A percentile compares a stretch with the other conserved stretches of the same genome.
Evolutionary conservation across 2,797 vertebrate genomes (phyloP).

Genomic region (Acanthiza pusilla): DNA sequence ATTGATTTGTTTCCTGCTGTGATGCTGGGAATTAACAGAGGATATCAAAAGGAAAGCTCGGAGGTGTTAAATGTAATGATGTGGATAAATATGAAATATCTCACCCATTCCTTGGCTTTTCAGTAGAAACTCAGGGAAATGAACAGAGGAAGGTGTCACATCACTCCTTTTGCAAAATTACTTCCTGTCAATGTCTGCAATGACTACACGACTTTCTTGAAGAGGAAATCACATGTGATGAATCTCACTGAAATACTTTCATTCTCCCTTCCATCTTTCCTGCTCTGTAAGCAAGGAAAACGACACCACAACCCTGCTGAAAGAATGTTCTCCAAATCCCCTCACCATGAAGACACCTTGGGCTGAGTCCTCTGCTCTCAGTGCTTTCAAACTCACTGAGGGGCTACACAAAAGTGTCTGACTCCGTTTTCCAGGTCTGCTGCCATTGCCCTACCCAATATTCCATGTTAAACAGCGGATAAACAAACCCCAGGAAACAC

Average conservation of each 20-base stretch:
- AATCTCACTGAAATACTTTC: not conserved
- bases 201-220: not conserved
- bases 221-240: not conserved
- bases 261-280: not conserved
- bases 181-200: not conserved
- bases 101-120: not conserved
- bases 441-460: not conserved
- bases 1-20: slow-evolving; percentile 16
- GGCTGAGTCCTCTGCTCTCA: not conserved
- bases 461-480: not conserved
- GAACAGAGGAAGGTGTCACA: not conserved
- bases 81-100: not conserved
- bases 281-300: not conserved
- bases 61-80: not conserved
- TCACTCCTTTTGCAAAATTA: not conserved
- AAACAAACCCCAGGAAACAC: not conserved
- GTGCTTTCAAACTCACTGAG: not conserved
- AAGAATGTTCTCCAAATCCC: not conserved
- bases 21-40: slow-evolving; percentile 5
- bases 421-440: not conserved
- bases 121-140: not conserved
- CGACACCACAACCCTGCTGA: not conserved
- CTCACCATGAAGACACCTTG: accelerated
- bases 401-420: not conserved
- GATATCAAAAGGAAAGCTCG: slow-evolving; percentile 19